These are phyloP conservation scores for Cetonia aurata DNA, from an alignment of 2,888 invertebrate species.

Conservation along the genomic window DNA sequence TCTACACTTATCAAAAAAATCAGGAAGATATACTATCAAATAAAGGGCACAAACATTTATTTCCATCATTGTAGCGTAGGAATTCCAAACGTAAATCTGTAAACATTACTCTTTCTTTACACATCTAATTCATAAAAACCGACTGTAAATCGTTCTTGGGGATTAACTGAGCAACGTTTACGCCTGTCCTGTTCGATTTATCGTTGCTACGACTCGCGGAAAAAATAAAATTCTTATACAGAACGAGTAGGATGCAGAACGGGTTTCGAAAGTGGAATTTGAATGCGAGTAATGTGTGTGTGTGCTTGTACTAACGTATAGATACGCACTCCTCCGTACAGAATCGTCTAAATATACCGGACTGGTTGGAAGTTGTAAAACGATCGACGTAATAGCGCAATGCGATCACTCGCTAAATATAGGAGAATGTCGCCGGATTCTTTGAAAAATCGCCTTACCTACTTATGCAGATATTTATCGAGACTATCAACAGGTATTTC, in stretches of 20 bases:
- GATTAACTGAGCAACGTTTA: too few relatives aligned
- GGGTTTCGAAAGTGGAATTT: constrained; percentile 34
- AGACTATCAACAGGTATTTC: too few relatives aligned
- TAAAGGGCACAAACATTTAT: too few relatives aligned
- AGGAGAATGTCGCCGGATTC: neutral
- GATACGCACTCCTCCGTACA: too few relatives aligned
- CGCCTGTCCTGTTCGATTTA: neutral
- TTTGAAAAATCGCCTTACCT: neutral
- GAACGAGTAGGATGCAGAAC: constrained; percentile 32
- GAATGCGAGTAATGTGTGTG: constrained; percentile 1
- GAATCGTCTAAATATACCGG: too few relatives aligned
- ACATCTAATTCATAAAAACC: too few relatives aligned
- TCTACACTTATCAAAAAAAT: too few relatives aligned
- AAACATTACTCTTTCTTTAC: too few relatives aligned
- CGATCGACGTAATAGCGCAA: constrained; percentile 7
- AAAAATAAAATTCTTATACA: constrained; percentile 5
- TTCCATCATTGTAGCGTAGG: too few relatives aligned
- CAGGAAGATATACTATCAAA: too few relatives aligned
- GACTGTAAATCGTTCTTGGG: too few relatives aligned
- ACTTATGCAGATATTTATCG: constrained; percentile 6
- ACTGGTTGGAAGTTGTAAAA: neutral
- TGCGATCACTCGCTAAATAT: constrained; percentile 19
- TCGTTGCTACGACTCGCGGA: constrained; percentile 6
- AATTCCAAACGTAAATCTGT: too few relatives aligned
- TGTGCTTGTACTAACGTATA: constrained; percentile 14